A percentile compares a stretch with the other conserved stretches of the same genome.
These are phyloP conservation scores for Sarcophaga peregrina DNA, from an alignment of 1,140 invertebrate genomes.

Conservation along the genomic window DNA sequence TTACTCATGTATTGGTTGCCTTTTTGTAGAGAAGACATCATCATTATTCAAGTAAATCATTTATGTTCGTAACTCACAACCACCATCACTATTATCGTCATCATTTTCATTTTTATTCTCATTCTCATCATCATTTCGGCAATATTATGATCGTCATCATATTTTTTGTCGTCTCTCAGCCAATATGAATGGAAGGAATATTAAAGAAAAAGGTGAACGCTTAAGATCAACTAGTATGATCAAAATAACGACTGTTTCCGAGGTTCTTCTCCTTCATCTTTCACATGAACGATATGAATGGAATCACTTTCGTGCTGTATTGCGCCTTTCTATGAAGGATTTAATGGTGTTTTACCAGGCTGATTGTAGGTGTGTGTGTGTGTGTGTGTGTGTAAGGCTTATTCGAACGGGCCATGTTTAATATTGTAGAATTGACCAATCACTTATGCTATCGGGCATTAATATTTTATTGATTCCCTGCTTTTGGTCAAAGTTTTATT, in stretches of 20 bases:
- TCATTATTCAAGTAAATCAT: slow-evolving; percentile 31
- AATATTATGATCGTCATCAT: slow-evolving; percentile 32
- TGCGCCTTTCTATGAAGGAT: background rate
- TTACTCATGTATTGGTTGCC: background rate
- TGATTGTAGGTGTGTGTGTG: background rate
- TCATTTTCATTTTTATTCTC: slow-evolving; percentile 5
- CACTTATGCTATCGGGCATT: slow-evolving; percentile 48
- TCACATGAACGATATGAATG: background rate
- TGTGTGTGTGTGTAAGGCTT: background rate
- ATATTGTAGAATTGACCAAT: slow-evolving; percentile 46
- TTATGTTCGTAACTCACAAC: background rate
- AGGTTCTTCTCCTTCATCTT: background rate
- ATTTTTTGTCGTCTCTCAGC: slow-evolving; percentile 2
- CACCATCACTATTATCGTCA: slow-evolving; percentile 33
- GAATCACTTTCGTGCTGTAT: background rate
- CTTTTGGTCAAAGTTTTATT: slow-evolving; percentile 32
- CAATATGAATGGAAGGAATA: background rate
- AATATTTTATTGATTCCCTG: slow-evolving; percentile 48
- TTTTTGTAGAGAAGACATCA: slow-evolving; percentile 28
- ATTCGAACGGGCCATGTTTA: background rate
- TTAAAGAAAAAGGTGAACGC: background rate
- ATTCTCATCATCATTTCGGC: background rate
- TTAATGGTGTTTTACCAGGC: background rate
- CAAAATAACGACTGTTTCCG: background rate
- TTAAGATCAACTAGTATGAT: slow-evolving; percentile 22